Conservation (phyloP, 2,113 vertebrate species). For the Anhinga anhinga region DNA sequence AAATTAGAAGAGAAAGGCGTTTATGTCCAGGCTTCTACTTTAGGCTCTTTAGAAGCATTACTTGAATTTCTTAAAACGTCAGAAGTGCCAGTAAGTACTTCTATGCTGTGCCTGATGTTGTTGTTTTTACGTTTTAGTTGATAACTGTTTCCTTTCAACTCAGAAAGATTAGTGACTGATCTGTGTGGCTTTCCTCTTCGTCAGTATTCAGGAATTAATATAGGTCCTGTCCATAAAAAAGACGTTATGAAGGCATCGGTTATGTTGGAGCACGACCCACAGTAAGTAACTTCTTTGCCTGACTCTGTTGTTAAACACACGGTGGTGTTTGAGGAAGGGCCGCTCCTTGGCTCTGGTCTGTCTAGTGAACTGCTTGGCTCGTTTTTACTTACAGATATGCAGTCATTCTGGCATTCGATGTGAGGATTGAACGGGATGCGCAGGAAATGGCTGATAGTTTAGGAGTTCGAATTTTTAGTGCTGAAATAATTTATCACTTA, state of each 20-base stretch:
- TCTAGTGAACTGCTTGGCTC: background rate
- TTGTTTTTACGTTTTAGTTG: background rate
- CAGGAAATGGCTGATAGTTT: constrained; percentile 97
- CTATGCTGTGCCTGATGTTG: background rate
- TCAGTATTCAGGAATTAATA: constrained; percentile 98
- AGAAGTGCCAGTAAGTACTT: constrained; percentile 87
- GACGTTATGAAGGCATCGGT: constrained; percentile 97
- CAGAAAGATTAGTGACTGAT: background rate
- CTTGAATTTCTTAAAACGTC: constrained; percentile 95
- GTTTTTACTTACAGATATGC: constrained; percentile 80
- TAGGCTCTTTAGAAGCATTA: constrained; percentile 95
- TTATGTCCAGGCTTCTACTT: constrained; percentile 96
- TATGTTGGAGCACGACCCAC: constrained; percentile 95
- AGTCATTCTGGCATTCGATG: constrained; percentile 94
- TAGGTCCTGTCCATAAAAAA: constrained; percentile 97
- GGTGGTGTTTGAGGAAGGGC: background rate
- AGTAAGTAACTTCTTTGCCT: constrained; percentile 76
- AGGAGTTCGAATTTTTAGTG: constrained; percentile 93
- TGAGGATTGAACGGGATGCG: constrained; percentile 93
- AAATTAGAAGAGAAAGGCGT: constrained; percentile 98
- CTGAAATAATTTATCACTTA: constrained; percentile 98
- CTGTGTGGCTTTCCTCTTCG: background rate
- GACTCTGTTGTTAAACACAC: rapidly evolving
- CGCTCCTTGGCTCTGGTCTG: background rate
- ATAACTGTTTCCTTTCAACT: background rate